Evolutionary conservation across 2,888 invertebrate genomes (phyloP), one percentile per base, ranked within the genome.

Genomic region (Cepaea hortensis): DNA sequence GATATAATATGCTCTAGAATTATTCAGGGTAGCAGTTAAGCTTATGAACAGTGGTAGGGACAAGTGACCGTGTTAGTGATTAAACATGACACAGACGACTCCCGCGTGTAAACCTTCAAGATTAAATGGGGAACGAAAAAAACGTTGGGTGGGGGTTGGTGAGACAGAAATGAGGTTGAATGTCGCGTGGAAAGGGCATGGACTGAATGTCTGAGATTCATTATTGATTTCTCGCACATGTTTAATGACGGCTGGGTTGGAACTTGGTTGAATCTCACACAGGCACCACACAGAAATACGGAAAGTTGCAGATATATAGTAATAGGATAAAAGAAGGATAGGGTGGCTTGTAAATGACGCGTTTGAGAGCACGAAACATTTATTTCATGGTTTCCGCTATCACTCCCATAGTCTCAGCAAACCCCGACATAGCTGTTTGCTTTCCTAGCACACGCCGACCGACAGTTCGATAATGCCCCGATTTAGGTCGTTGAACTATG

Each of bases 191-290:
- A 68, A n/a, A 62, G 76, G 84, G 85, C 68, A 50, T 48, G 68
- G 55, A 5, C 61, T 83, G 79, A 70, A 61, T 84, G 72, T 86
- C 83, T 83, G 61, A 83, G 83, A 83, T 72, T 86, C 83, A 70
- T 48, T 83, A 77, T 86, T 79, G 82, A 68, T 86, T 79, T 75
- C 65, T 62, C 82, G 73, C 48, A 62, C 86, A 79, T 68, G 81
- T 76, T 68, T 76, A 65, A 55, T 82, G 82, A 23, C 76, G 55
- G 61, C 20, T 46, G 15, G 50, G 23, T n/a, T 23, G 35, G 82
- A 81, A 76, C 81, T 75, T 35, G 76, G 72, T 35, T 76, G 62
- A 86, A 65, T n/a, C 81, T 48, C 81, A 76, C 68, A 76, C 75
- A 82, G 68, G 68, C 65, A n/a, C 55, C 35, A 23, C 35, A 65